Percentiles rank a stretch among this genome's conserved stretches.
These are phyloP conservation scores for Andrena minutula DNA, from an alignment of 2,888 invertebrate genomes.

Conservation along the genomic window DNA sequence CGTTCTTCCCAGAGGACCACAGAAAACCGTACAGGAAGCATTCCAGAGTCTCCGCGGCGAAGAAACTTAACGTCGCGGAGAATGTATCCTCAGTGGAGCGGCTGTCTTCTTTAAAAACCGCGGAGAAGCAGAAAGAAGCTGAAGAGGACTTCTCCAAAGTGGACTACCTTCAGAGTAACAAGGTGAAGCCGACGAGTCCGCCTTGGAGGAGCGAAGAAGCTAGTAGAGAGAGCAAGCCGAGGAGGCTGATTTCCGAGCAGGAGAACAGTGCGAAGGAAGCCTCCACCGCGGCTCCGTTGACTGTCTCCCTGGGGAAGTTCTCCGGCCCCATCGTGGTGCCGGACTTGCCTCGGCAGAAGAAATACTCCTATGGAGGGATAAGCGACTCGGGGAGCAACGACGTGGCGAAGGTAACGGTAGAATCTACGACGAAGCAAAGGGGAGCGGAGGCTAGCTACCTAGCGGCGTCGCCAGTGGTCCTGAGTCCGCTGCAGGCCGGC, in stretches of 20 bases:
- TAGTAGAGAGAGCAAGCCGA: slow-evolving; percentile 4
- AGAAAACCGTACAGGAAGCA: slow-evolving; percentile 21
- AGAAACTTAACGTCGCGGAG: slow-evolving; percentile 21
- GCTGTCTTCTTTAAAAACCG: not conserved
- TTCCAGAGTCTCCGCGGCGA: not conserved
- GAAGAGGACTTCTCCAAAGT: not conserved
- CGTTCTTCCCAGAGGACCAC: slow-evolving; percentile 4
- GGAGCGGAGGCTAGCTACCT: slow-evolving; percentile 39
- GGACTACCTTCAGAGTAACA: not conserved
- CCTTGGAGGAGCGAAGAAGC: not conserved
- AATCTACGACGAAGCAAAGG: not conserved
- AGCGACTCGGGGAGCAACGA: slow-evolving; percentile 1
- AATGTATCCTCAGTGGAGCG: not conserved
- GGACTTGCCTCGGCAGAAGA: slow-evolving; percentile 64
- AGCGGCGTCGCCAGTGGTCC: slow-evolving; percentile 72
- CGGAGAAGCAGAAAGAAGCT: not conserved
- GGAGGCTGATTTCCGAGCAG: not conserved
- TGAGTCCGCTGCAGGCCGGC: slow-evolving; percentile 81
- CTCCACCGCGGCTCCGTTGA: not conserved
- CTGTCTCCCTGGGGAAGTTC: slow-evolving; percentile 59
- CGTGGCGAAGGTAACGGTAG: not conserved
- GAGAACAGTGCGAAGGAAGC: not conserved
- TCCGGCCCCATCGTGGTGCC: slow-evolving; percentile 81
- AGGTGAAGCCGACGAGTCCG: not conserved
- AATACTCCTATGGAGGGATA: slow-evolving; percentile 3